Base-by-base conservation (phyloP, 2,888 invertebrate species). In the Hydroisotoma schaefferi region DNA sequence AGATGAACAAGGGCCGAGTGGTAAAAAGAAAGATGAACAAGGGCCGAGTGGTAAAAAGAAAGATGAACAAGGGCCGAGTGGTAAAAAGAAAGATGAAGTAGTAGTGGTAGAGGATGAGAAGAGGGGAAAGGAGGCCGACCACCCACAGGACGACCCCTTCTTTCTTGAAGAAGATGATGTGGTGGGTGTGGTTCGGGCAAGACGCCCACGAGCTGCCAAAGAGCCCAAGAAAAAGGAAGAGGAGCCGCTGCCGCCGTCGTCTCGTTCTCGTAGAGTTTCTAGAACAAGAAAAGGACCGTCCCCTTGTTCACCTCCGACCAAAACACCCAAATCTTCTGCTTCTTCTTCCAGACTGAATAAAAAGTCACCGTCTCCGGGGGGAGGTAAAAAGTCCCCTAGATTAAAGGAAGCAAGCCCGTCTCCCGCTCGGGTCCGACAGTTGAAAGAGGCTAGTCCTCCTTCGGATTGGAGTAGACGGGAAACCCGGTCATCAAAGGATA, bases 351-450 rank as follows among this genome's bases (percentile, higher is more conserved):
- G 20, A 22, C 37, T n/a, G 28, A 29, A 5, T 52, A 52, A 40
- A 40, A 20, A 10, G n/a, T 43, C 43, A 20, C 6, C 43, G 6
- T 8, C 27, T 49, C 20, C 29, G 3, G 3, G 15, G 6, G 33
- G 33, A 20, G 20, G n/a, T 6, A 46, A 46, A 20, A 23, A n/a
- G n/a, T 52, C 52, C 10, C 52, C 52, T 6, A 38, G 38, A 40
- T 22, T 38, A 12, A 40, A 40, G 4, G 38, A 53, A 10, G 25
- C 49, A 4, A 52, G 52, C 23, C 53, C 53, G 8, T 53, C 53
- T 3, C 53, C 53, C 6, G 15, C n/a, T 6, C 6, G 53, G 26
- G 4, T 5, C 2, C 22, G 27, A 26, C 23, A 40, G 18, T 3
- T 37, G 12, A 52, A 52, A 22, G 38, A n/a, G 4, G 5, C 5